Conservation (phyloP, 2,888 invertebrate genomes). For the Boloria euphrosyne region DNA sequence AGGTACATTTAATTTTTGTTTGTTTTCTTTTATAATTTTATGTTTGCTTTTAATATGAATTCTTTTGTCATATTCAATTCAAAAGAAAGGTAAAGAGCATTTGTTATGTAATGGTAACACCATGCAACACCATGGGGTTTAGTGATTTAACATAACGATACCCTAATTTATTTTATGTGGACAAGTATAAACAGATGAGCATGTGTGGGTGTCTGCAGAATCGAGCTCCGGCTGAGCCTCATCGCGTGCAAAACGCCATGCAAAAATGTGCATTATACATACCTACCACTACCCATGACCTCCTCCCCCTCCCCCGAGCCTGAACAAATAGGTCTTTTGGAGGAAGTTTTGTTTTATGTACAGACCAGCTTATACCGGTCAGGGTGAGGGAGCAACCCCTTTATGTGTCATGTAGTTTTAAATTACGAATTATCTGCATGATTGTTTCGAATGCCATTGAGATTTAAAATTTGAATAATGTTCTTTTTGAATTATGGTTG, state of each 20-base stretch:
- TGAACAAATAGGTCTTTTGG: slow-evolving; percentile 55
- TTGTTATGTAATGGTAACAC: background rate
- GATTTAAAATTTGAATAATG: slow-evolving; percentile 33
- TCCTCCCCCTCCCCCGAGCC: slow-evolving; percentile 52
- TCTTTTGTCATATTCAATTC: background rate
- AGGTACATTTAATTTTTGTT: background rate
- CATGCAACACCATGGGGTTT: background rate
- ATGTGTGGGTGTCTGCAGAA: slow-evolving; percentile 66
- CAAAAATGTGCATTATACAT: slow-evolving; percentile 75
- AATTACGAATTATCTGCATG: slow-evolving; percentile 42
- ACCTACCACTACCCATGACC: slow-evolving; percentile 65
- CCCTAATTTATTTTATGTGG: slow-evolving; percentile 39
- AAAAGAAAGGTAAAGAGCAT: background rate
- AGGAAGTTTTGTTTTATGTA: slow-evolving; percentile 53
- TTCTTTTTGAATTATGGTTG: slow-evolving; percentile 11
- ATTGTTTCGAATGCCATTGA: slow-evolving; percentile 37
- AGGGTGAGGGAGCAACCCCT: slow-evolving; percentile 59
- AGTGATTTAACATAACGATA: slow-evolving; percentile 31
- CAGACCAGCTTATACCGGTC: slow-evolving; percentile 62
- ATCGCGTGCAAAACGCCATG: slow-evolving; percentile 74
- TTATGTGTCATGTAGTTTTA: slow-evolving; percentile 64
- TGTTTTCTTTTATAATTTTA: background rate
- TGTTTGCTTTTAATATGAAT: background rate
- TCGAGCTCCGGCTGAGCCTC: slow-evolving; percentile 63
- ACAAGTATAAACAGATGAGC: slow-evolving; percentile 29